phyloP scores from a whole-genome alignment of 2,113 vertebrate species.

The Addax nasomaculatus region DNA sequence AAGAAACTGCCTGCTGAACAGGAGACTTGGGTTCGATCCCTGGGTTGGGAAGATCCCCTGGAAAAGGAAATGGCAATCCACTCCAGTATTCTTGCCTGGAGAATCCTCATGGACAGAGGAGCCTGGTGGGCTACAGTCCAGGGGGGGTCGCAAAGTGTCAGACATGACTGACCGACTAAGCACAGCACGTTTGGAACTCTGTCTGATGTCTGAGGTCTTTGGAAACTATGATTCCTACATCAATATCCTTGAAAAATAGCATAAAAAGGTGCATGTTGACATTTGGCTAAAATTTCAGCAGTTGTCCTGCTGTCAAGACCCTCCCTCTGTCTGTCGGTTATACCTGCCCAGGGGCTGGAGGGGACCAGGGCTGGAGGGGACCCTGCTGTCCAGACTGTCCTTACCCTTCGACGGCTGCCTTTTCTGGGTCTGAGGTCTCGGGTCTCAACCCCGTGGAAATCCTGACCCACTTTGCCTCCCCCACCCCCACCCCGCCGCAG shows the following conservation, averaged over 20 bases:
- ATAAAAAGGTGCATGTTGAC: background rate
- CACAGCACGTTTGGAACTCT: background rate
- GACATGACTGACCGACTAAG: background rate
- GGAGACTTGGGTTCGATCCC: background rate
- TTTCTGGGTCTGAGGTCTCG: background rate
- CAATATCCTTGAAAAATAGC: background rate
- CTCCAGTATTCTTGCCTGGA: background rate
- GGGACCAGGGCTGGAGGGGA: background rate
- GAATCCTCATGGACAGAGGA: background rate
- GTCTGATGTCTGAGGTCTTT: background rate
- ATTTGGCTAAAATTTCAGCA: background rate
- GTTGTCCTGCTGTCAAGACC: no score
- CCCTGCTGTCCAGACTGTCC: background rate
- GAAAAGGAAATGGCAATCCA: background rate
- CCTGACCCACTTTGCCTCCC: background rate
- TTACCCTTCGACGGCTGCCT: background rate
- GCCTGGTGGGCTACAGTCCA: background rate
- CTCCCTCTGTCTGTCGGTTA: background rate
- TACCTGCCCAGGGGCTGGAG: background rate
- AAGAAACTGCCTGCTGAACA: background rate
- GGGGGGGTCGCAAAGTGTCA: background rate
- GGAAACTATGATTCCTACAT: background rate
- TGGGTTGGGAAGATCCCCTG: background rate
- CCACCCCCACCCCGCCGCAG: constrained; percentile 24
- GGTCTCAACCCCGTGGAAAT: background rate